Evolutionary conservation across 1,140 invertebrate genomes (phyloP).

Genomic region (Drosophila elegans): DNA sequence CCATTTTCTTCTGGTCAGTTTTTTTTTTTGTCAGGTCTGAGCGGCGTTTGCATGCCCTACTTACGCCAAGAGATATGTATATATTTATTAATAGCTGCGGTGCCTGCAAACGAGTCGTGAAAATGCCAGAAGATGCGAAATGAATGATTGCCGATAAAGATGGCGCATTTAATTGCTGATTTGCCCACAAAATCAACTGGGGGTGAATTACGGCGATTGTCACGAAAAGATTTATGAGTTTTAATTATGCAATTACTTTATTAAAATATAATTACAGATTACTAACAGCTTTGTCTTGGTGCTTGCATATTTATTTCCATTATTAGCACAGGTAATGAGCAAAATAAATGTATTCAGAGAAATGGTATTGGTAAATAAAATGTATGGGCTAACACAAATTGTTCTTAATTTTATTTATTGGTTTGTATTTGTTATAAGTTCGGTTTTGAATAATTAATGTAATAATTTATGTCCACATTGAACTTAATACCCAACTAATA

Average conservation of each 20-base stretch:
- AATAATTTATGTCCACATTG: not conserved
- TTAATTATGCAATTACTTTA: conserved; percentile 41
- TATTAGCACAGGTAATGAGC: conserved; percentile 2
- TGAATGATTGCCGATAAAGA: conserved; percentile 42
- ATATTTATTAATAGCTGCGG: conserved; percentile 52
- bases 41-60: conserved; percentile 71
- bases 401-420: not conserved
- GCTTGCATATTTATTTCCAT: not conserved
- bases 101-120: conserved; percentile 31
- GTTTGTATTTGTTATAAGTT: too few relatives aligned
- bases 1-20: conserved; percentile 28
- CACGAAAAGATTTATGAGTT: conserved; percentile 23
- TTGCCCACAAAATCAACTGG: conserved; percentile 19
- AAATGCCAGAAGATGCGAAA: conserved; percentile 36
- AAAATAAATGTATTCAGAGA: conserved; percentile 5
- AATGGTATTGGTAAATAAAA: not conserved
- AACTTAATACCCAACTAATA: not conserved
- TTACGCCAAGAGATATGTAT: conserved; percentile 36
- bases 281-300: conserved; percentile 7
- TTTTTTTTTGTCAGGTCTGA: conserved; percentile 49
- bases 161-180: conserved; percentile 37
- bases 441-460: too few relatives aligned
- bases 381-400: not conserved
- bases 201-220: conserved; percentile 28
- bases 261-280: conserved; percentile 31